These are phyloP conservation scores for Candoia aspera DNA, from an alignment of 2,113 vertebrate genomes.

Conservation along the genomic window DNA sequence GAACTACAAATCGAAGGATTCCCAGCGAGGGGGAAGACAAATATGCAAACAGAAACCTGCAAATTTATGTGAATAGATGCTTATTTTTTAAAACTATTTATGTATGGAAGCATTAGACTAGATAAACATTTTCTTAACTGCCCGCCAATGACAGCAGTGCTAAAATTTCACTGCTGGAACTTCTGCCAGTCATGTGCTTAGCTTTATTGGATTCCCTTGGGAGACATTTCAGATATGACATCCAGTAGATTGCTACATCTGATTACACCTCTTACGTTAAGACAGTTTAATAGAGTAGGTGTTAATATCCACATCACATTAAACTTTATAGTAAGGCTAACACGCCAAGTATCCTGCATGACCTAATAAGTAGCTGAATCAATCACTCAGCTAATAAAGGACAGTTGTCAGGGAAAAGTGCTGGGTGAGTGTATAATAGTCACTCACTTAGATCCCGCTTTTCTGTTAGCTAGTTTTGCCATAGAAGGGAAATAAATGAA, in stretches of 20 bases:
- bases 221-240: fast-evolving
- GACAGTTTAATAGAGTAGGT: fast-evolving
- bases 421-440: not conserved
- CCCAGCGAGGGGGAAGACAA: not conserved
- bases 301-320: conserved; percentile 50
- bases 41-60: fast-evolving
- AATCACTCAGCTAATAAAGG: not conserved
- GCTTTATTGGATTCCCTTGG: fast-evolving
- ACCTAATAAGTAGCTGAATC: not conserved
- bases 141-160: not conserved
- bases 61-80: fast-evolving
- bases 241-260: fast-evolving
- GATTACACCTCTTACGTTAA: fast-evolving
- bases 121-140: fast-evolving
- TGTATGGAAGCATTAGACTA: fast-evolving
- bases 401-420: not conserved
- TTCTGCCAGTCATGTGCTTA: fast-evolving
- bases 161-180: not conserved
- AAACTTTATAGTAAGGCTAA: not conserved
- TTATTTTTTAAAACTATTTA: not conserved
- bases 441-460: not conserved
- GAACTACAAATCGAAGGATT: not conserved
- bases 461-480: not conserved
- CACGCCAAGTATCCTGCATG: conserved; percentile 27
- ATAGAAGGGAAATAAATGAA: not conserved